A percentile compares a stretch with the other conserved stretches of the same genome.
phyloP scores from a whole-genome alignment of 2,888 invertebrate genomes.

The Parelbella ahira region DNA sequence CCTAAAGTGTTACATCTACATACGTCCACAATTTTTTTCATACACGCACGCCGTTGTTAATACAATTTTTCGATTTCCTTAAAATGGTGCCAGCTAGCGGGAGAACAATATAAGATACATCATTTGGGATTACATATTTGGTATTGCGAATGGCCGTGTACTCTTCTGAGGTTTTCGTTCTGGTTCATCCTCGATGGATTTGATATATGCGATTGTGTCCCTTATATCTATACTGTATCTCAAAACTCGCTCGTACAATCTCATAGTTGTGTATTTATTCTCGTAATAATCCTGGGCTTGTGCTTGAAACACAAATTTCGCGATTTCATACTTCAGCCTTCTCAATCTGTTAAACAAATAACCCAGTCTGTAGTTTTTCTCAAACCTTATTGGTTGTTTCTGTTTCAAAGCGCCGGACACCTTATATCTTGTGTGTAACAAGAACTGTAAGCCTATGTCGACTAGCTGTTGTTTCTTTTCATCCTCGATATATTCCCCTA shows the following conservation, averaged over 20 bases:
- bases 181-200: constrained; percentile 16
- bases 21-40: too few species aligned
- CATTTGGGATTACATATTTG: too few species aligned
- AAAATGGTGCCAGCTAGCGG: too few species aligned
- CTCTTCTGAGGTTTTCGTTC: not conserved
- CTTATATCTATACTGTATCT: constrained; percentile 41
- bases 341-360: constrained; percentile 48
- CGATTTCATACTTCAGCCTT: constrained; percentile 38
- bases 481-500: not conserved
- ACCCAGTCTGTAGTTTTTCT: constrained; percentile 44
- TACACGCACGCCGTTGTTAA: too few species aligned
- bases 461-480: constrained; percentile 26
- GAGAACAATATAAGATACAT: too few species aligned
- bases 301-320: constrained; percentile 31
- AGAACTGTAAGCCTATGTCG: constrained; percentile 30
- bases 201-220: constrained; percentile 37
- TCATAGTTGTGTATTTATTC: constrained; percentile 25
- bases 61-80: too few species aligned
- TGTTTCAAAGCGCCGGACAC: constrained; percentile 36
- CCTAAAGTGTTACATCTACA: too few species aligned
- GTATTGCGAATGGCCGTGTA: too few species aligned
- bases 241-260: constrained; percentile 39
- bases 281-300: not conserved
- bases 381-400: constrained; percentile 29
- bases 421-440: constrained; percentile 42